Base-by-base conservation (phyloP, 2,888 invertebrate species). In the Caenorhabditis sinica region DNA sequence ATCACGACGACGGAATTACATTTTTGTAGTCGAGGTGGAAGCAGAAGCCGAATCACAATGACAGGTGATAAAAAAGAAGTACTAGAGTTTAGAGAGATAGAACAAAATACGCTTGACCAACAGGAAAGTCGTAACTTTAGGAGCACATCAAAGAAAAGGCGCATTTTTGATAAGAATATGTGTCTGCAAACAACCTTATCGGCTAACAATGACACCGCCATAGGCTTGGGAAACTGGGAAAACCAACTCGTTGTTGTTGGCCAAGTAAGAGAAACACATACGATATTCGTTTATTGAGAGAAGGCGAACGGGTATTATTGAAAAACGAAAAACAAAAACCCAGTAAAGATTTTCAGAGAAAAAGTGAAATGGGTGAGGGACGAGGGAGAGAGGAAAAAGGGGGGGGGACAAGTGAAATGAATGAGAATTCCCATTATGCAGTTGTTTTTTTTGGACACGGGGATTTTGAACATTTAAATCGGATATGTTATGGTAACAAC, bases 321-420 rank as follows among this genome's bases (percentile, higher is more conserved):
- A 49, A 68, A 68, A 58, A 51, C 49, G 60, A n/a, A 51, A 45
- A 69, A 69, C 60, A 8, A 23, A 66, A 61, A 45, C 49, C 15
- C 17, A 45, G 30, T 0, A 49, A 58, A n/a, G 23, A 58, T 11
- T 40, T 40, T 43, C 20, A 73, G 43, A 60, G 8, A 49, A 63
- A 13, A 61, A 73, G 73, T 51, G 73, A 63, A 73, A 36, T 33
- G 8, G 45, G 33, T 15, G 68, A 33, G 17, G 60, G 15, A 49
- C n/a, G 1, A 56, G 45, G 40, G 36, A 33, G 56, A 73, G 36
- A 49, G 33, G 53, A 53, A 69, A 13, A 40, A 40, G 11, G 40
- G 45, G 40, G 60, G 28, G 30, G 63, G 36, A 63, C 33, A 63
- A 75, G 65, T 56, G 66, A 74, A 66, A 75, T 76, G 66, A 49